A percentile compares a stretch with the other conserved stretches of the same genome.
Evolutionary conservation across 2,113 vertebrate genomes (phyloP).

Genomic region (Micronycteris hirsuta): DNA sequence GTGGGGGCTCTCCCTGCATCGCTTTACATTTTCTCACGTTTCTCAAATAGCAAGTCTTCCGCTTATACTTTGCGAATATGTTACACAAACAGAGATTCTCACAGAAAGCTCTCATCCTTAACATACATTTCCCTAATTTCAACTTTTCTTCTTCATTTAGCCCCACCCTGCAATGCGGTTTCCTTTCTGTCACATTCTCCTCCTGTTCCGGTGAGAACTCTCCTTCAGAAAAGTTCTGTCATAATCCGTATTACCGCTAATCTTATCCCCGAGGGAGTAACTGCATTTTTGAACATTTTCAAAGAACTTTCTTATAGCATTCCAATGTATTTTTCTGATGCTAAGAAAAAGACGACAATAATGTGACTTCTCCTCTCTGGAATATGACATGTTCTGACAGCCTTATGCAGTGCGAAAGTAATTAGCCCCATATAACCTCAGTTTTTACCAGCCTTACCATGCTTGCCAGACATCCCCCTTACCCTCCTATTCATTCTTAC

Average conservation of each 20-base stretch:
- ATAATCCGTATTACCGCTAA: neutral
- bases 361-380: neutral
- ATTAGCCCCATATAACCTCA: conserved; percentile 23
- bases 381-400: neutral
- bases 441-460: neutral
- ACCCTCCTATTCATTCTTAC: neutral
- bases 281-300: neutral
- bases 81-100: neutral
- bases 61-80: neutral
- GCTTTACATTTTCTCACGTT: neutral
- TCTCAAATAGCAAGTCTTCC: neutral
- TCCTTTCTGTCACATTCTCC: neutral
- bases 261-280: conserved; percentile 1
- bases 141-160: neutral
- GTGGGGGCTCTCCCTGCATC: neutral
- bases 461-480: neutral
- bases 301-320: conserved; percentile 6
- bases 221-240: neutral
- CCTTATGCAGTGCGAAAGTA: neutral
- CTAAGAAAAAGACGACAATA: neutral
- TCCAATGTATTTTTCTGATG: neutral
- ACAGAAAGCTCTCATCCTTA: neutral
- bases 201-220: conserved; percentile 30
- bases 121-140: neutral
- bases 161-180: neutral